phyloP scores from a whole-genome alignment of 2,797 vertebrate species.

The Gymnopithys bicolor region DNA sequence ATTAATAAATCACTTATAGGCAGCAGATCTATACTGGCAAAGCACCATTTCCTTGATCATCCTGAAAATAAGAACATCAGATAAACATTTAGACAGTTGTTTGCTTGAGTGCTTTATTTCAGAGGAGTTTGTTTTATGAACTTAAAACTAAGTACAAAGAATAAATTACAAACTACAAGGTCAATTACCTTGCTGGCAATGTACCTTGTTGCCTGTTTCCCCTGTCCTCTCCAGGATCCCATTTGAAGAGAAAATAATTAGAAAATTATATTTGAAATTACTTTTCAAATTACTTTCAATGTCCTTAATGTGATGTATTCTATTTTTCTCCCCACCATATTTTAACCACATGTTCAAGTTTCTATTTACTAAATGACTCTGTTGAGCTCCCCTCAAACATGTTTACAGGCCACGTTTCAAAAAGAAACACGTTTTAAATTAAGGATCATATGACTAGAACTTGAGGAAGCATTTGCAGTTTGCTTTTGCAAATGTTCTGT shows the following conservation, averaged over 20 bases:
- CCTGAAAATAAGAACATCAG: not conserved
- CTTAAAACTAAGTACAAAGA: not conserved
- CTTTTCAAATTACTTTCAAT: not conserved
- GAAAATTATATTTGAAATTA: slow-evolving; percentile 11
- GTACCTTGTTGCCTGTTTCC: not conserved
- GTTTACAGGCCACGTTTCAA: slow-evolving; percentile 5
- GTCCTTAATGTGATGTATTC: not conserved
- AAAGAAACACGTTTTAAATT: slow-evolving; percentile 58
- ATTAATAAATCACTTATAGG: not conserved
- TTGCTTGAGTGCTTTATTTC: not conserved
- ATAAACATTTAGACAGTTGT: not conserved
- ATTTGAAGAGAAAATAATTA: not conserved
- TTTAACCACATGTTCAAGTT: slow-evolving; percentile 58
- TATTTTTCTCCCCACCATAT: slow-evolving; percentile 38
- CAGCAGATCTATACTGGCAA: not conserved
- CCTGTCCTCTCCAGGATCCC: not conserved
- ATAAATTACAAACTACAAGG: not conserved
- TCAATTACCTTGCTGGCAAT: not conserved
- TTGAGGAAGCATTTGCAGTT: slow-evolving; percentile 46
- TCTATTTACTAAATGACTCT: not conserved
- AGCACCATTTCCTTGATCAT: not conserved
- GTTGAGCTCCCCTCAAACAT: not conserved
- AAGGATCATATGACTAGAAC: not conserved
- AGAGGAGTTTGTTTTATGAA: not conserved
- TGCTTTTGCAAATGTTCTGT: slow-evolving; percentile 14